Base-by-base conservation (phyloP, 2,797 vertebrate genomes). In the Austrolebias charrua region DNA sequence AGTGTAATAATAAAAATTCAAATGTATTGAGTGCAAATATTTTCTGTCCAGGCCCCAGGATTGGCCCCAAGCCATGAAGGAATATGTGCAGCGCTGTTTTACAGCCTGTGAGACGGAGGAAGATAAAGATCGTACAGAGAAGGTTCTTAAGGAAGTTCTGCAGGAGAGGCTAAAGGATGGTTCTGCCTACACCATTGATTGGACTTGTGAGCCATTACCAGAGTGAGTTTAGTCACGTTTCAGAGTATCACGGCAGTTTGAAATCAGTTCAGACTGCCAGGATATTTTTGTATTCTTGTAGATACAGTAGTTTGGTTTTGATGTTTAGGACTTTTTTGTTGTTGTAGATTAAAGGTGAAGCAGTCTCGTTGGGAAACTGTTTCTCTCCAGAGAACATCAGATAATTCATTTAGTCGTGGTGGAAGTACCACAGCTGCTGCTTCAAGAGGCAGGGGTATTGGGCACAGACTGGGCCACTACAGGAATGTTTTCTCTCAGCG, bases 61-160 rank as follows among this genome's bases (percentile, higher is more conserved):
- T 63, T 98, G 96, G 96, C 96, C 96, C 0, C 95, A 94, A 79
- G 94, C 95, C 16, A 97, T 98, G 96, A 98, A 98, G 74, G 96
- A 96, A 54, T 98, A 96, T 0, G 96, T 98, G 44, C 95, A 98
- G 76, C 94, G 95, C 42, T 98, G 96, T 82, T 98, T 98, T 73
- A 95, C 96, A 0, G 95, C 96, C 29, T 98, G 96, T 4, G 95
- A 96, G 81, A 93, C 94, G 0, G 96, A 98, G 65, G 94, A 96
- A 68, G 96, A 97, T 86, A 98, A 98, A 76, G 96, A 98, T 79
- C 91, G 94, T 3, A 98, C 96, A 0, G 96, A 98, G 81, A 96
- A 96, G 58, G 90, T 96, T 50, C 88, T 98, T 20, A 98, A 98
- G 74, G 95, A 98, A 63, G 93, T 96, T 63, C 86, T 98, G 29